phyloP scores from a whole-genome alignment of 2,797 vertebrate genomes.

The Anniella stebbinsi region DNA sequence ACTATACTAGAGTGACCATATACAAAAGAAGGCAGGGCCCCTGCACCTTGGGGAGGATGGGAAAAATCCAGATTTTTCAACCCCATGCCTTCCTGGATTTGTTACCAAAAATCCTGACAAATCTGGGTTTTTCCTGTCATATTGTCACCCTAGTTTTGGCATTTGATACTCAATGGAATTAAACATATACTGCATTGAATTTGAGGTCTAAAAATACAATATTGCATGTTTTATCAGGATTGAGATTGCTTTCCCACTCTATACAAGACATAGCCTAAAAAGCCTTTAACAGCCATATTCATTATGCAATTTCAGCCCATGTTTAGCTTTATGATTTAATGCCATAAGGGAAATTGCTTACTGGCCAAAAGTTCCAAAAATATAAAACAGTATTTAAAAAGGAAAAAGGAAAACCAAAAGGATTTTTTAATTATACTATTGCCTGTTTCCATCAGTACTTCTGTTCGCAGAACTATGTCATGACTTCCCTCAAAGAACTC shows the following conservation, averaged over 20 bases:
- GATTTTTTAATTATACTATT: background rate
- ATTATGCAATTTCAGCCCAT: background rate
- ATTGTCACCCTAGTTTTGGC: too few species aligned
- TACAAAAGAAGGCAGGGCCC: too few species aligned
- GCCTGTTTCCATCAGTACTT: conserved; percentile 10
- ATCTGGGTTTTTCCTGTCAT: too few species aligned
- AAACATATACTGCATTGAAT: background rate
- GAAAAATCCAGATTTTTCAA: too few species aligned
- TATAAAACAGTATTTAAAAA: conserved; percentile 1
- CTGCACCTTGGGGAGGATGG: too few species aligned
- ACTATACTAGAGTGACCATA: too few species aligned
- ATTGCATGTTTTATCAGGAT: background rate
- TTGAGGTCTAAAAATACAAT: background rate
- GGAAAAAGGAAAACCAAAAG: conserved; percentile 40
- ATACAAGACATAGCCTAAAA: background rate
- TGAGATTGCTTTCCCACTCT: background rate
- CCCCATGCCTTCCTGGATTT: too few species aligned
- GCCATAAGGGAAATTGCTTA: background rate
- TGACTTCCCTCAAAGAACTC: background rate
- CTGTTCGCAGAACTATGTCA: conserved; percentile 36
- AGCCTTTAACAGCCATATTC: background rate
- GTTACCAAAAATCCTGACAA: too few species aligned
- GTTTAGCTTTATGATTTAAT: background rate
- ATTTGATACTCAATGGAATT: background rate
- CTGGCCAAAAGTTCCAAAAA: background rate